A percentile compares a stretch with the other conserved stretches of the same genome.
phyloP scores from a whole-genome alignment of 2,888 invertebrate species.

The Steromphala cineraria region DNA sequence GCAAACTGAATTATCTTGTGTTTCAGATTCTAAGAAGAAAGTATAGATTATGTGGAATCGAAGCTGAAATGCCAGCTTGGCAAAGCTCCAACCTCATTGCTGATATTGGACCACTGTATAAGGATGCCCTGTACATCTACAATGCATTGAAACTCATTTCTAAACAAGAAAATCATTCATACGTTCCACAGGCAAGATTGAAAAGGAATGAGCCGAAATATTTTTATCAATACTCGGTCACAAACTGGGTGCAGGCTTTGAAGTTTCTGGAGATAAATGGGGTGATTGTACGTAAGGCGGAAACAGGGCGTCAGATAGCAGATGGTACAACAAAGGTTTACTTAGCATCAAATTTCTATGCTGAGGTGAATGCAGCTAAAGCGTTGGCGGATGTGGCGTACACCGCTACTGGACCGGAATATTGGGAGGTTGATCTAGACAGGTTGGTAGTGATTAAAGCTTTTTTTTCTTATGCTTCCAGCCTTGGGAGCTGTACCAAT shows the following conservation, averaged over 20 bases:
- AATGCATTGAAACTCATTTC: constrained; percentile 60
- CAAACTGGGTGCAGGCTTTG: constrained; percentile 46
- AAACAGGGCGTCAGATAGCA: constrained; percentile 28
- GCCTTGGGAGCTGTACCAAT: no score
- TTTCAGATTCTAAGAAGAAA: constrained; percentile 47
- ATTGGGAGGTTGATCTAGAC: constrained; percentile 52
- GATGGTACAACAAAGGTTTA: constrained; percentile 43
- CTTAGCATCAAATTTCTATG: constrained; percentile 53
- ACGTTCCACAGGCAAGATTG: constrained; percentile 24
- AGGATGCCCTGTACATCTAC: constrained; percentile 63
- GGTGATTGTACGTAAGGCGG: constrained; percentile 45
- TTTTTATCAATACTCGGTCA: constrained; percentile 22
- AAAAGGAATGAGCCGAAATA: background rate
- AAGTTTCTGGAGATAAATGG: constrained; percentile 50
- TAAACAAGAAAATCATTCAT: constrained; percentile 57
- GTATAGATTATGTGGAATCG: constrained; percentile 49
- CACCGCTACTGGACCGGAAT: constrained; percentile 35
- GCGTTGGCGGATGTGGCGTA: constrained; percentile 40
- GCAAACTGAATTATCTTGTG: no score
- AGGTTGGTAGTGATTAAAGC: constrained; percentile 25
- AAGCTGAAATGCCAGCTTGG: constrained; percentile 49
- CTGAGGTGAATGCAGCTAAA: constrained; percentile 54
- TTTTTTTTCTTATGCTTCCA: no score
- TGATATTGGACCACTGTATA: constrained; percentile 42
- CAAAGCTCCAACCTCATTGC: constrained; percentile 45